Evolutionary conservation across 2,797 vertebrate genomes (phyloP), one percentile per base, ranked within the genome.

Genomic region (Phyllotis vaccarum): DNA sequence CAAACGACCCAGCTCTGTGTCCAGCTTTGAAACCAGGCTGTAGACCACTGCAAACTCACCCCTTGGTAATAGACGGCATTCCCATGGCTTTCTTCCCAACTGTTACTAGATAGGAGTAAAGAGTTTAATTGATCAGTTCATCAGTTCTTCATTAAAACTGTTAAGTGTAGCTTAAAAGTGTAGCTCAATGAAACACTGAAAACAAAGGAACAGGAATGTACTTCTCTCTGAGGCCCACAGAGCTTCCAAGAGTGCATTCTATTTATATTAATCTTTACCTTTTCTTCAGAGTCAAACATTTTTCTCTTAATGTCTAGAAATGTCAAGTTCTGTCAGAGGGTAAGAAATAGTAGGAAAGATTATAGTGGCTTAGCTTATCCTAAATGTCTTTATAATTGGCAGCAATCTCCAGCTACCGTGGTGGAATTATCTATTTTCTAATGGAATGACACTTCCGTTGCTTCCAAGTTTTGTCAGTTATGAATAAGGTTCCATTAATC

Each of bases 111-210:
- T 64, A 24, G 8, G 29, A 40, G 37, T 72, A 80, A 91, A 86
- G 16, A 76, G 60, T 83, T 86, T 82, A 8, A 31, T 68, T 70
- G 9, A 70, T 54, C 10, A 37, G 24, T 72, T 81, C 37, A 76
- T 49, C 16, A 86, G 16, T 9, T 90, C 31, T 22, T 92, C 24
- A 31, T 88, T 95, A 85, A 83, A 94, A 80, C 16, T 54, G 52
- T 78, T 58, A n/a, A 70, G 56, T 86, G 22, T n/a, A n/a, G n/a
- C n/a, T n/a, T n/a, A n/a, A n/a, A n/a, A n/a, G 9, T 27, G 6
- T 66, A 52, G 54, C 54, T 91, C 64, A 85, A 14, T 56, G 56
- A 94, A 95, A 78, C 29, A 27, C 19, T 37, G 11, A 17, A 27
- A 64, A 27, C 22, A 43, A 2, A 14, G 56, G 16, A 16, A 60